Base-by-base conservation (phyloP, 2,797 vertebrate species). In the Glyptemys insculpta region DNA sequence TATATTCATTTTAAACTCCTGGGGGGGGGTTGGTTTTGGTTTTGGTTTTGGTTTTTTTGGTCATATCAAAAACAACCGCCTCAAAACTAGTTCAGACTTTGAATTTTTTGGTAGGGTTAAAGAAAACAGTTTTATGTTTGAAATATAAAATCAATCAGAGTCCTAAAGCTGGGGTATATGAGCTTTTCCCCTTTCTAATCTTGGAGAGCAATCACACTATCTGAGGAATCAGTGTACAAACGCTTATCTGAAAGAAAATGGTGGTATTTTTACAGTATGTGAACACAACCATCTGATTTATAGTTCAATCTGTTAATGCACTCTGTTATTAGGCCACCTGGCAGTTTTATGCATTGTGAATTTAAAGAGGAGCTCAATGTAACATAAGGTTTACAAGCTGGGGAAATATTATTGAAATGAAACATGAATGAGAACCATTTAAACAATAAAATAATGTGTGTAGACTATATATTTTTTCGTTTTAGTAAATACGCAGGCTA, bases 261-360 rank as follows among this genome's bases (percentile, higher is more conserved):
- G 97, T 97, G 94, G 94, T 98, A 95, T 98, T 98, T 98, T 98
- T 98, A 98, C 98, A 98, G 98, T 98, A 98, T 27, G 93, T 98
- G 98, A 98, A 97, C 97, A 98, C 98, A 98, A 96, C 96, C 97
- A 95, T 97, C 97, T 98, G 98, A 98, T 98, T 98, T 98, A 98
- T 98, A 98, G 98, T 98, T 98, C 98, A 98, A 98, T 98, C 98
- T 98, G 98, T 98, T 98, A 98, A 98, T 98, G 98, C 98, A 98
- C 98, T 98, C 98, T 97, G 98, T 98, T 98, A 98, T 98, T 98
- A 98, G 98, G 96, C 98, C 98, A 98, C 98, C 98, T 98, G 98
- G 98, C 98, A 98, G 98, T 98, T 98, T 98, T 98, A 98, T 98
- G 98, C 98, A 98, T 98, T 98, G 98, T 98, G 98, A 98, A 98